These are phyloP conservation scores for Metallyticus violacea DNA, from an alignment of 2,888 invertebrate species.

Conservation along the genomic window DNA sequence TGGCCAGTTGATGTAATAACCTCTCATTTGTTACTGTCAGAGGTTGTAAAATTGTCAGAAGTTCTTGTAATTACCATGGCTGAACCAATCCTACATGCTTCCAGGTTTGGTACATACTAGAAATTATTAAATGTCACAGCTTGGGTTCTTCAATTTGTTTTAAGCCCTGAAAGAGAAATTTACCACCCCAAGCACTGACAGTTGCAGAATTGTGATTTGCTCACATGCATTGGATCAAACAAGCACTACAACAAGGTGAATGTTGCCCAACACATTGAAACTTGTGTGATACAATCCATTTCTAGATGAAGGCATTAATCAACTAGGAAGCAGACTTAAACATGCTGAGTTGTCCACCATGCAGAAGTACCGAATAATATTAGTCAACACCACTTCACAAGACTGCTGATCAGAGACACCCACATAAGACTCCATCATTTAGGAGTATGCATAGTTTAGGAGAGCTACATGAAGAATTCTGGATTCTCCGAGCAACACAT, in stretches of 20 bases:
- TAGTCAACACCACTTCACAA: background rate
- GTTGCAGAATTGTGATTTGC: background rate
- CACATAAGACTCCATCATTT: background rate
- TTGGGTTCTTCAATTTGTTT: background rate
- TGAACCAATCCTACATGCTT: background rate
- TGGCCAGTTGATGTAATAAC: too few relatives aligned
- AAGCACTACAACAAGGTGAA: background rate
- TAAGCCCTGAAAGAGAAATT: too few relatives aligned
- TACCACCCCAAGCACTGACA: background rate
- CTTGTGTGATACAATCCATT: background rate
- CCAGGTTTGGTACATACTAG: background rate
- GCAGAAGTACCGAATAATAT: background rate
- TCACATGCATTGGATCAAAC: background rate
- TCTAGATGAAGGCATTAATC: background rate
- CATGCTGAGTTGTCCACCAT: background rate
- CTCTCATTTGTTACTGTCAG: background rate
- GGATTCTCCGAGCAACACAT: background rate
- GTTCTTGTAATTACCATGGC: background rate
- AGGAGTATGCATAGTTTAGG: background rate
- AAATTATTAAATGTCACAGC: background rate
- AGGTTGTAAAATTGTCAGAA: background rate
- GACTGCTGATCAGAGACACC: background rate
- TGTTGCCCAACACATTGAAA: background rate
- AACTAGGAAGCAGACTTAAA: background rate
- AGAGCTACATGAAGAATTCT: background rate